phyloP scores from a whole-genome alignment of 2,113 vertebrate species.

The Oncorhynchus mykiss region DNA sequence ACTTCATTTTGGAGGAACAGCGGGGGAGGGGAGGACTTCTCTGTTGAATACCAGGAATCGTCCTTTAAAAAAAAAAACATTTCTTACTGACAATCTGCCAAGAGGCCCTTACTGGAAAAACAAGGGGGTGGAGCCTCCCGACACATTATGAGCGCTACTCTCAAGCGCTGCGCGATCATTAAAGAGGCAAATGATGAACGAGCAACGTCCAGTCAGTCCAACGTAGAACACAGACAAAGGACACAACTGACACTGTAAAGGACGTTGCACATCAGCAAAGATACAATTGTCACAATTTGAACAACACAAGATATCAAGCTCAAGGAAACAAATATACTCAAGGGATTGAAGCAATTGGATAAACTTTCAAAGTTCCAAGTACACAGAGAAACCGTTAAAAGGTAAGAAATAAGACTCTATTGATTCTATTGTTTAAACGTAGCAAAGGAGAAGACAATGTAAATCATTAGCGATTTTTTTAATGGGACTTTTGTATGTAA shows the following conservation, averaged over 20 bases:
- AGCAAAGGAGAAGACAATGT: neutral
- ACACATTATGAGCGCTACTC: slow-evolving; percentile 20
- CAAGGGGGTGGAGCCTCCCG: slow-evolving; percentile 32
- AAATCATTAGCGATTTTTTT: too few species aligned
- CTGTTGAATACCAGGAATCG: slow-evolving; percentile 74
- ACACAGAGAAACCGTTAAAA: slow-evolving; percentile 8
- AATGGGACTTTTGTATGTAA: neutral
- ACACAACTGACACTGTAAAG: neutral
- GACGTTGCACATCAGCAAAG: neutral
- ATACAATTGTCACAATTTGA: slow-evolving; percentile 7
- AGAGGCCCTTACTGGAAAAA: slow-evolving; percentile 60
- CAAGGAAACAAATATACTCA: neutral
- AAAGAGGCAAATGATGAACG: neutral
- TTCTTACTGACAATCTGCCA: slow-evolving; percentile 65
- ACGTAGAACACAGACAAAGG: neutral
- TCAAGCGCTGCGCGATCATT: neutral
- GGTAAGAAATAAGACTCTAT: slow-evolving; percentile 43
- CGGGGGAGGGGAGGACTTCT: slow-evolving; percentile 55
- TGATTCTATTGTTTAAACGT: neutral
- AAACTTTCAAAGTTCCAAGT: neutral
- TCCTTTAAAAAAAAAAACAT: slow-evolving; percentile 49
- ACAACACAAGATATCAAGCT: neutral
- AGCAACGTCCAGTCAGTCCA: neutral
- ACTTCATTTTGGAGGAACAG: slow-evolving; percentile 44
- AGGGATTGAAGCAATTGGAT: neutral